Base-by-base conservation (phyloP, 2,888 invertebrate genomes). In the Pogonocherus hispidulus region DNA sequence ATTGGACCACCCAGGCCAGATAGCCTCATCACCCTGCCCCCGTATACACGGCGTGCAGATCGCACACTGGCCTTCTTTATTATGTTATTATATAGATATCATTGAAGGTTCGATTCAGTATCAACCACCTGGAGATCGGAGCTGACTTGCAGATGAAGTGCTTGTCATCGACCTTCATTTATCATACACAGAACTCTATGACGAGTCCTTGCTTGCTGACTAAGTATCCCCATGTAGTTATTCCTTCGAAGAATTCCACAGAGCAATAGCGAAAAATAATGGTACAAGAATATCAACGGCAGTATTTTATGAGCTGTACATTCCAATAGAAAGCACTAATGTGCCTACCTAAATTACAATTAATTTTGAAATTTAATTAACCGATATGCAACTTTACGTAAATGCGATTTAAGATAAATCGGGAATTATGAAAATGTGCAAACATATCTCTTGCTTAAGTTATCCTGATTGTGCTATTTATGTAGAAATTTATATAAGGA, bases 61-160 rank as follows among this genome's bases (percentile, higher is more conserved):
- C 55, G 64, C 60, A 67, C 71, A 71, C 68, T 69, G 65, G 66
- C 70, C 79, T 79, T 78, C 80, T 80, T 81, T 81, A 81, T 82
- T 82, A 82, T 81, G 79, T 81, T 82, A 82, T 83, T 83, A 83
- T 82, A 82, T 79, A 82, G 82, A 83, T 82, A 83, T 82, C 82
- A 82, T 80, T 80, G 80, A 79, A 76, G 79, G 78, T 77, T 78
- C 76, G 78, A 77, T 79, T 78, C 78, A 68, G 77, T 76, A 81
- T 77, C 77, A 81, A 80, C 82, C 81, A 81, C 82, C 82, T 82
- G 82, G 80, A 77, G 82, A 71, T 78, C 75, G 72, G 71, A 69
- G 79, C 79, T 80, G 79, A 79, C 80, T 81, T 81, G 81, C 81
- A 81, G 77, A 79, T 79, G 78, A 22, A 35, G 59, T 47, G 57